A percentile compares a stretch with the other conserved stretches of the same genome.
phyloP scores from a whole-genome alignment of 2,888 invertebrate species.

The Papilio elwesi region DNA sequence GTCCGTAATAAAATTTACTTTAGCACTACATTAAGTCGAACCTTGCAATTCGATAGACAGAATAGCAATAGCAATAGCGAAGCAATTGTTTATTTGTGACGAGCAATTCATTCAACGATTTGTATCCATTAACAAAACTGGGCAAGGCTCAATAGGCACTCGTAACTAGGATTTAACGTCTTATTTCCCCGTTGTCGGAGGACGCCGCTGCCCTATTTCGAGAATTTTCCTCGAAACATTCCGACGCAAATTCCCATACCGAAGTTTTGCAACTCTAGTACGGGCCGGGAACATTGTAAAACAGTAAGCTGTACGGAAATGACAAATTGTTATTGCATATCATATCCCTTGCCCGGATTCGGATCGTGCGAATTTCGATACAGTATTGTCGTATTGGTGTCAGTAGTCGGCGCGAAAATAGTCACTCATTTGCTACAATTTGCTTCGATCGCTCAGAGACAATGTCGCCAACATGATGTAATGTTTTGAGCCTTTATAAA shows the following conservation, averaged over 20 bases:
- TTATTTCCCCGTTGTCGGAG: conserved; percentile 65
- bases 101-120: conserved; percentile 65
- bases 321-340: conserved; percentile 46
- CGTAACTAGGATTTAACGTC: conserved; percentile 77
- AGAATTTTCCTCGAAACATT: conserved; percentile 73
- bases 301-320: conserved; percentile 45
- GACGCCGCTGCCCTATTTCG: conserved; percentile 62
- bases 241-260: conserved; percentile 71
- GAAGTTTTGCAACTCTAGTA: conserved; percentile 64
- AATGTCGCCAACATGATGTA: neutral
- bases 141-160: conserved; percentile 69
- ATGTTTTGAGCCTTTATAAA: too few relatives aligned
- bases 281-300: conserved; percentile 54
- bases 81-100: conserved; percentile 56
- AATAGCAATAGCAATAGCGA: conserved; percentile 2
- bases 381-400: neutral
- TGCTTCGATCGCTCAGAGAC: neutral
- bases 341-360: neutral
- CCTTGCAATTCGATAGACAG: neutral
- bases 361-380: neutral
- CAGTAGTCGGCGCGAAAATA: neutral
- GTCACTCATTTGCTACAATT: neutral
- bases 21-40: neutral
- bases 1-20: neutral
- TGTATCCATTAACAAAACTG: conserved; percentile 71